Conservation (phyloP, 2,797 vertebrate species). For the Hirundo rustica region DNA sequence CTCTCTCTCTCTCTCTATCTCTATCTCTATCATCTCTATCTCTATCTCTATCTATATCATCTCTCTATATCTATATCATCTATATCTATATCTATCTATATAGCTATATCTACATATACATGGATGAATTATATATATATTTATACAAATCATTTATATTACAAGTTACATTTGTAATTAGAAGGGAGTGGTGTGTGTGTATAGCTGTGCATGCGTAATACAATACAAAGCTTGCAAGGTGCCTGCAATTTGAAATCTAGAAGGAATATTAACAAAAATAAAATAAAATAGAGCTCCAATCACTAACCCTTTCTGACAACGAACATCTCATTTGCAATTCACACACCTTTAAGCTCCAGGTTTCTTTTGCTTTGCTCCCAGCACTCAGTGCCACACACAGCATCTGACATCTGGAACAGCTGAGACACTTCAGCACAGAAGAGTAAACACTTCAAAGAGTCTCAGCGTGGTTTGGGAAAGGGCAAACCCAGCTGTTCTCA, state of each 20-base stretch:
- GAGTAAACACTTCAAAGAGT: neutral
- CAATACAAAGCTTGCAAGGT: neutral
- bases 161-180: neutral
- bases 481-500: neutral
- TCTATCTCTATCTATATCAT: too few species aligned
- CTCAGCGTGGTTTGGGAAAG: neutral
- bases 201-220: neutral
- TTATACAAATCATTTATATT: too few species aligned
- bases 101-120: too few species aligned
- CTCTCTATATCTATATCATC: too few species aligned
- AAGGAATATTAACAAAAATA: neutral
- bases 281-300: neutral
- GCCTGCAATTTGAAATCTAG: neutral
- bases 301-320: neutral
- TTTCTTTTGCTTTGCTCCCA: neutral
- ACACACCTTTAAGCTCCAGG: rapidly evolving
- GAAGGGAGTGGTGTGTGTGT: neutral
- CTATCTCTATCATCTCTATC: too few species aligned
- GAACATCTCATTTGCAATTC: neutral
- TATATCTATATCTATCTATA: too few species aligned
- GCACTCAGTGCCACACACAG: neutral
- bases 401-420: neutral
- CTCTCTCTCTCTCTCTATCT: rapidly evolving
- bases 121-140: neutral
- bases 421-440: neutral